Evolutionary conservation across 2,797 vertebrate species (phyloP).

Genomic region (Knipowitschia caucasica): DNA sequence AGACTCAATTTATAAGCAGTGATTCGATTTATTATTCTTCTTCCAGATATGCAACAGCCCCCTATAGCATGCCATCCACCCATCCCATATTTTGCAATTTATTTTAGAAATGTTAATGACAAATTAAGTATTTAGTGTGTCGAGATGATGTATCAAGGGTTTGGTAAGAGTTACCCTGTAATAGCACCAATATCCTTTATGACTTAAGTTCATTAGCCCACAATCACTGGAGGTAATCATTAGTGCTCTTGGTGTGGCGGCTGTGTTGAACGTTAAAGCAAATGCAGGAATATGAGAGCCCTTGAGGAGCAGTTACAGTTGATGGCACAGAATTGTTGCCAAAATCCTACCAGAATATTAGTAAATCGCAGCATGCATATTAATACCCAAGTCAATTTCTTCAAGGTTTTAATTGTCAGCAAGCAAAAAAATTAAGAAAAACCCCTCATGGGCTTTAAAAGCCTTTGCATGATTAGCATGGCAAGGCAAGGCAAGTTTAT

Average conservation of each 20-base stretch:
- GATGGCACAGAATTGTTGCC: neutral
- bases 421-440: too few relatives aligned
- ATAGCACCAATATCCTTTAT: neutral
- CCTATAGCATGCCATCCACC: neutral
- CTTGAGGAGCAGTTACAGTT: neutral
- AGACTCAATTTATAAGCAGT: neutral
- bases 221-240: constrained; percentile 8
- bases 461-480: too few relatives aligned
- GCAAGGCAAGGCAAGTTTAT: too few relatives aligned
- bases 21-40: neutral
- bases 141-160: neutral
- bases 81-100: too few relatives aligned
- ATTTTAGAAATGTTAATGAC: constrained; percentile 1
- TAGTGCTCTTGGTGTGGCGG: constrained; percentile 2
- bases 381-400: too few relatives aligned
- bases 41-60: neutral
- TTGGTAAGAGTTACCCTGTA: neutral
- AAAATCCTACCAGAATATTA: neutral
- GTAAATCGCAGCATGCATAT: too few relatives aligned
- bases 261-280: constrained; percentile 3
- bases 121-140: constrained; percentile 10
- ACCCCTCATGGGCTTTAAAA: too few relatives aligned
- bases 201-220: constrained; percentile 8
- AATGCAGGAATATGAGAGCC: constrained; percentile 1
- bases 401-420: too few relatives aligned